Percentiles rank a stretch among this genome's conserved stretches.
phyloP scores from a whole-genome alignment of 2,888 invertebrate genomes.

The Netelia virgata region DNA sequence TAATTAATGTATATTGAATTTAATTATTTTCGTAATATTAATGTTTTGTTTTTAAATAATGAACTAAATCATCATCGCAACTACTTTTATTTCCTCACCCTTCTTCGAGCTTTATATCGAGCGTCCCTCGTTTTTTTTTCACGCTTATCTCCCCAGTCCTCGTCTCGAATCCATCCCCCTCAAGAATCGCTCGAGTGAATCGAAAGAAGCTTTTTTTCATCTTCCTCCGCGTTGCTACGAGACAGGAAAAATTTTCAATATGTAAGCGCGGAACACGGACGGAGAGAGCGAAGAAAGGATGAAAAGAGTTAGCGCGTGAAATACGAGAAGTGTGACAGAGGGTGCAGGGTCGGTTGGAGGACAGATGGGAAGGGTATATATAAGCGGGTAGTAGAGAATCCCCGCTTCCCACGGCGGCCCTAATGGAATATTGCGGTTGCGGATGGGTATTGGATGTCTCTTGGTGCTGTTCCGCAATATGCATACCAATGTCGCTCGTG shows the following conservation, averaged over 20 bases:
- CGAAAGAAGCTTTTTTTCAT: constrained; percentile 52
- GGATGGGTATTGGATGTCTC: constrained; percentile 71
- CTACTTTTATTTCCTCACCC: too few species aligned
- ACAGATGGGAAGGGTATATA: constrained; percentile 2
- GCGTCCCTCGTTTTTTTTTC: background rate
- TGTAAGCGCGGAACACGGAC: constrained; percentile 51
- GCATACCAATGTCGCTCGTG: constrained; percentile 73
- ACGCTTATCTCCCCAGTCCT: constrained; percentile 22
- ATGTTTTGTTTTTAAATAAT: too few species aligned
- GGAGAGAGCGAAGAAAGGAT: constrained; percentile 8
- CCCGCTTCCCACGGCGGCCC: constrained; percentile 59
- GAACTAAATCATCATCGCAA: too few species aligned
- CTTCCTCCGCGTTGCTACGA: constrained; percentile 29
- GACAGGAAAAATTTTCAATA: constrained; percentile 67
- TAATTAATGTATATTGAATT: too few species aligned
- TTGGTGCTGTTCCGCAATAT: constrained; percentile 71
- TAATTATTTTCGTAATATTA: too few species aligned
- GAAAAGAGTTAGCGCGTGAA: background rate
- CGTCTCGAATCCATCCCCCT: background rate
- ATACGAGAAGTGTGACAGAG: constrained; percentile 23
- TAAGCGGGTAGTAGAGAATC: constrained; percentile 31
- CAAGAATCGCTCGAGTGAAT: constrained; percentile 42
- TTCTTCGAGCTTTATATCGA: background rate
- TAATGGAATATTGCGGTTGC: constrained; percentile 75
- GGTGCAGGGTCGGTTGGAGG: background rate